Base-by-base conservation (phyloP, 2,888 invertebrate species). In the Nephrocerus scutellatus region DNA sequence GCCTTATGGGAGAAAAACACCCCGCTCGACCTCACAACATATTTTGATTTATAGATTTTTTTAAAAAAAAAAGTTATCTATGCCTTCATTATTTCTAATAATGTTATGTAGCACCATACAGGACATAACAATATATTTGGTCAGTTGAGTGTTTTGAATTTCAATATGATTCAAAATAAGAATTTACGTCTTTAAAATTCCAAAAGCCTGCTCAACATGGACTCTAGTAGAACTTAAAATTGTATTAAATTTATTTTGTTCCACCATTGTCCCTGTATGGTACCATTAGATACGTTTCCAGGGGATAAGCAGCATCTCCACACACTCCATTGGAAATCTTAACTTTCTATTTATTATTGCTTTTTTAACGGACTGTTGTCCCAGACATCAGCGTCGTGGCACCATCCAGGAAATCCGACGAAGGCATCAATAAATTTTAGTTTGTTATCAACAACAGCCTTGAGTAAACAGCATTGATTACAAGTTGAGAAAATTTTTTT, bases 141-240 rank as follows among this genome's bases (percentile, higher is more conserved):
- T n/a, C 4, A 39, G 6, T 34, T 14, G 26, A 2, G 31, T 15
- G 7, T 44, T 36, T 23, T 30, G 25, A 19, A 39, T 35, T 21
- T 44, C 37, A 25, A 47, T 30, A 33, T 36, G 36, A 16, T 43
- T 41, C 20, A 43, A 24, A 23, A 41, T 39, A 28, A 39, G 20
- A 37, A 34, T 41, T 22, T 37, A 41, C 31, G 41, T 35, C 22
- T 38, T 47, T 22, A 40, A 43, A 12, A 44, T 24, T 19, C 41
- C 43, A 36, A 47, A 47, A 19, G 43, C 44, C 24, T 47, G 43
- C 22, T 43, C 43, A 12, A 43, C 37, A 37, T 35, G 30, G 9
- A 47, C 44, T 30, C 40, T 37, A 14, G 38, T 40, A 8, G 47
- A 47, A 30, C 32, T 39, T 32, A 39, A 33, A 37, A 33, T 31